Evolutionary conservation across 2,797 vertebrate genomes (phyloP), one percentile per base, ranked within the genome.

Genomic region (Anabas testudineus): DNA sequence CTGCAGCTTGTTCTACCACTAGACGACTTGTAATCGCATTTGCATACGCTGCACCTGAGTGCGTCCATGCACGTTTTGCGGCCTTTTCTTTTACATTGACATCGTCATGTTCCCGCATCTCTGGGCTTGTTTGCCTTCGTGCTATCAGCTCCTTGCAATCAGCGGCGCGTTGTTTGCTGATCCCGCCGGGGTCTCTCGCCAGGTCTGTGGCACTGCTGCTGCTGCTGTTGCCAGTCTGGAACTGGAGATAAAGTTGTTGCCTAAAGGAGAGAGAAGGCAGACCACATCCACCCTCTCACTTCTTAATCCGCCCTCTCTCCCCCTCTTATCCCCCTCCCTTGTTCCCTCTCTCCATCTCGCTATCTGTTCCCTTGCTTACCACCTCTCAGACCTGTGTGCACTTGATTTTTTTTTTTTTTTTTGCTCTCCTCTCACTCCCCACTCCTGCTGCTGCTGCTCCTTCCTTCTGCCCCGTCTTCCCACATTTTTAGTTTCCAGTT

Each of bases 181-280:
- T 80, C 67, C 32, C 7, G 36, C 46, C 18, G 22, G 62, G 75
- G 84, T 32, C 54, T 16, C 32, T 37, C 36, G 14, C 13, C 36
- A 14, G 36, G 81, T 84, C 57, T 78, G 59, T 72, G 78, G 77
- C 56, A 13, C 9, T n/a, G n/a, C n/a, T n/a, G n/a, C n/a, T n/a
- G n/a, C n/a, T n/a, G 13, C 61, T 22, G 71, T 58, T 71, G 76
- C 81, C 71, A 37, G 81, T 89, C 90, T 92, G 91, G 74, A 82
- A 78, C 72, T 41, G 8, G 43, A 89, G 90, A 92, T 92, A 92
- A 91, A 88, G 85, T 84, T 83, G 61, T 73, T 77, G 76, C 85
- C 84, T 82, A 61, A 84, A 84, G 76, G 71, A 70, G 48, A 70
- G 48, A 70, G 62, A 61, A 81, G 63, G 72, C 65, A 45, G 83